These are phyloP conservation scores for Eptesicus fuscus DNA, from an alignment of 2,113 vertebrate genomes.

Conservation along the genomic window DNA sequence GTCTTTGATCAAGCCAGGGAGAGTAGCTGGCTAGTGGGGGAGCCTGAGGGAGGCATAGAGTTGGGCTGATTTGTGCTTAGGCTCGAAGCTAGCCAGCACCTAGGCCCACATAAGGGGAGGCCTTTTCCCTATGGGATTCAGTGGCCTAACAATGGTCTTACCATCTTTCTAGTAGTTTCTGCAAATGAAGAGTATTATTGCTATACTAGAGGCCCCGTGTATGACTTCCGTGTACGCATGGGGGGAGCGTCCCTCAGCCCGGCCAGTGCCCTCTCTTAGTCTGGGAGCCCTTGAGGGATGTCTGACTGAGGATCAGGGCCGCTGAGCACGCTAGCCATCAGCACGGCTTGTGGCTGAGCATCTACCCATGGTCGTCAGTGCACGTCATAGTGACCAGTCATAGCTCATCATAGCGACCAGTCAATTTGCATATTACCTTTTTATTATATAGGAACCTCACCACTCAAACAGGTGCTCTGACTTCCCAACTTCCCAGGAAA, in stretches of 20 bases:
- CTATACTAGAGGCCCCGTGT: not conserved
- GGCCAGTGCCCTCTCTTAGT: too few relatives aligned
- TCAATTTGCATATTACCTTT: too few relatives aligned
- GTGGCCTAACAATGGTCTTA: not conserved
- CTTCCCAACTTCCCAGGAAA: not conserved
- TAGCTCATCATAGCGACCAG: too few relatives aligned
- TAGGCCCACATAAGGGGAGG: not conserved
- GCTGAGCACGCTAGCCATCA: too few relatives aligned
- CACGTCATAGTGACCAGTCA: too few relatives aligned
- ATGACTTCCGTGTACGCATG: too few relatives aligned
- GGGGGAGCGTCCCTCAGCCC: too few relatives aligned
- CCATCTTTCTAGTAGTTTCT: not conserved
- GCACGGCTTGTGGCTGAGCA: too few relatives aligned
- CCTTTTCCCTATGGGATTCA: not conserved
- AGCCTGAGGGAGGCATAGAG: not conserved
- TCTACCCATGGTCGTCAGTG: too few relatives aligned
- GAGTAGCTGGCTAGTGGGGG: not conserved
- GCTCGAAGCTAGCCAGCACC: not conserved
- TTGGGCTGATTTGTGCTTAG: not conserved
- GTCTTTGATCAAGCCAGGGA: not conserved
- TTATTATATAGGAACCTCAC: not conserved
- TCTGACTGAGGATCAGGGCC: too few relatives aligned
- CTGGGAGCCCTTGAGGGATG: too few relatives aligned
- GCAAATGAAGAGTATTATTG: not conserved
- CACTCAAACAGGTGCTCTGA: not conserved